Evolutionary conservation across 2,797 vertebrate species (phyloP).

Genomic region (Poeciliopsis presidionis): DNA sequence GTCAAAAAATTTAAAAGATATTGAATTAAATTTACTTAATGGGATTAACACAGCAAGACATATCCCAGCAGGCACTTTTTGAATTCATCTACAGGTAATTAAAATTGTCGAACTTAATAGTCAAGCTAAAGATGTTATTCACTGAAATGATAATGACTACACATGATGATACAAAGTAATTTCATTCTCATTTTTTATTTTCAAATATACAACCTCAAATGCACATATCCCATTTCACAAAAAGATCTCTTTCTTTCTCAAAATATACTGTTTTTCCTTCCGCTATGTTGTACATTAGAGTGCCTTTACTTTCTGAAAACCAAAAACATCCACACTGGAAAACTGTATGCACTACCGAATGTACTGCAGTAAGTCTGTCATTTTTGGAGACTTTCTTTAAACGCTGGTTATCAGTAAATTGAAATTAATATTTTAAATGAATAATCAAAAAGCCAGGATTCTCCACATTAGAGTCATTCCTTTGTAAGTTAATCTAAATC

Average conservation of each 20-base stretch:
- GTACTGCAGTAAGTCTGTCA: slow-evolving; percentile 13
- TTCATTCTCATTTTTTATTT: neutral
- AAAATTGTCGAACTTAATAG: neutral
- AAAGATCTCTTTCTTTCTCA: slow-evolving; percentile 11
- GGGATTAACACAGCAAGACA: neutral
- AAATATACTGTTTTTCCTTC: slow-evolving; percentile 36
- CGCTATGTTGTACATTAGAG: slow-evolving; percentile 38
- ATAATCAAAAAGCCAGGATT: neutral
- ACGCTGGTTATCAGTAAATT: neutral
- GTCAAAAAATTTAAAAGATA: neutral
- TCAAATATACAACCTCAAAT: slow-evolving; percentile 52
- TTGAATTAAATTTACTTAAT: neutral
- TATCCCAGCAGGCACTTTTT: neutral
- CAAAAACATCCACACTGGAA: slow-evolving; percentile 49
- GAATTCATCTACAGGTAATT: neutral
- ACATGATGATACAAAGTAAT: neutral
- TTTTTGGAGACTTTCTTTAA: neutral
- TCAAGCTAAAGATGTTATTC: neutral
- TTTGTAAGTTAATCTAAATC: neutral
- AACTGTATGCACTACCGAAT: slow-evolving; percentile 25
- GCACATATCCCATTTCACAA: slow-evolving; percentile 34
- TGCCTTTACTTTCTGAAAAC: slow-evolving; percentile 44
- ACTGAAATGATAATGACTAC: neutral
- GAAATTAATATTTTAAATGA: slow-evolving; percentile 11
- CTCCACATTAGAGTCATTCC: neutral